A percentile compares a stretch with the other conserved stretches of the same genome.
These are phyloP conservation scores for Colossoma macropomum DNA, from an alignment of 2,113 vertebrate genomes.

Conservation along the genomic window DNA sequence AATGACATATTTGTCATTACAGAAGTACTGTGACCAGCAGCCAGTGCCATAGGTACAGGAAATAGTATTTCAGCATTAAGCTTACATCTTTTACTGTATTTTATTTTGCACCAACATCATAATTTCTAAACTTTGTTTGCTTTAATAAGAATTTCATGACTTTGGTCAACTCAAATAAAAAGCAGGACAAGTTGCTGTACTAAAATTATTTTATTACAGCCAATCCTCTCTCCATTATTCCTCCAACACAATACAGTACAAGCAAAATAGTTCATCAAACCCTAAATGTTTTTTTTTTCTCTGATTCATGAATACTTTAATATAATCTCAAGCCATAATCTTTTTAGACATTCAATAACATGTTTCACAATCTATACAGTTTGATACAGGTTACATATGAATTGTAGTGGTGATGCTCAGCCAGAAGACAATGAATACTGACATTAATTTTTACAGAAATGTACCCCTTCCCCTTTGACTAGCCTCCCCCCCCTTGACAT, in stretches of 20 bases:
- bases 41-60: no score
- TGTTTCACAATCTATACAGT: constrained; percentile 98
- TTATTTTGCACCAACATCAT: no score
- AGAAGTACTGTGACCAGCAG: no score
- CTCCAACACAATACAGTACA: constrained; percentile 99
- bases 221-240: constrained; percentile 94
- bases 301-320: constrained; percentile 77
- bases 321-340: constrained; percentile 78
- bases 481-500: constrained; percentile 61
- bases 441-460: constrained; percentile 92
- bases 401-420: constrained; percentile 93
- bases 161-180: constrained; percentile 1
- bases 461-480: constrained; percentile 67
- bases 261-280: constrained; percentile 99
- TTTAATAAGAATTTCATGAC: not conserved
- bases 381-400: constrained; percentile 98
- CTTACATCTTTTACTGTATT: no score
- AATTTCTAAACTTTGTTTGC: not conserved
- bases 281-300: constrained; percentile 77
- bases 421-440: constrained; percentile 92
- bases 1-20: no score
- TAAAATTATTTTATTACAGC: constrained; percentile 99
- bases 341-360: constrained; percentile 93
- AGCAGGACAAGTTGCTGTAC: constrained; percentile 75
- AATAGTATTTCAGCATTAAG: no score